Conservation (phyloP, 2,113 vertebrate genomes). For the Aspidoscelis tigris region DNA sequence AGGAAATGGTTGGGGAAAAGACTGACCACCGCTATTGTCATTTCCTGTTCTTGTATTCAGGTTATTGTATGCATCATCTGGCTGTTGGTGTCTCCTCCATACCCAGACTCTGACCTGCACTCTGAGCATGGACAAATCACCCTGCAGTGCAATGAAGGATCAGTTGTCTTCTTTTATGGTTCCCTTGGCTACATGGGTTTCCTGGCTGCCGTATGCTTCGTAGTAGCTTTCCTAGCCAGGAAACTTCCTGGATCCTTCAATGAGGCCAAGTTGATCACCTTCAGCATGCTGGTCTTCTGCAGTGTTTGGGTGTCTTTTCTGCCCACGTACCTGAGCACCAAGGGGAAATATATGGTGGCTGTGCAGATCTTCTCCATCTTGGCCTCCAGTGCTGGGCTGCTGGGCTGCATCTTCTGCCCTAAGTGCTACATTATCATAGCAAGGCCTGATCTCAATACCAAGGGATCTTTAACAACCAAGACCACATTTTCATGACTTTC, state of each 20-base stretch:
- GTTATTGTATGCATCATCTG: neutral
- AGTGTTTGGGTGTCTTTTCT: too few relatives aligned
- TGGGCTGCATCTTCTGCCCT: neutral
- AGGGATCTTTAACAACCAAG: neutral
- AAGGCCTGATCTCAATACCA: neutral
- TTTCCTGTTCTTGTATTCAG: neutral
- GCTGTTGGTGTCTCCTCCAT: neutral
- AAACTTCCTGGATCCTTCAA: neutral
- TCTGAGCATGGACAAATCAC: neutral
- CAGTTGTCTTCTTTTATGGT: neutral
- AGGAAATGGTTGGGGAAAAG: too few relatives aligned
- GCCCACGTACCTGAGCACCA: too few relatives aligned
- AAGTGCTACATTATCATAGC: neutral
- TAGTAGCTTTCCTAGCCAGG: neutral
- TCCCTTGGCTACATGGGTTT: neutral
- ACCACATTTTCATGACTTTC: too few relatives aligned
- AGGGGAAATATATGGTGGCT: too few relatives aligned
- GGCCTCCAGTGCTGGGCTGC: neutral
- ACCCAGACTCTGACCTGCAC: neutral
- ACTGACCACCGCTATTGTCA: neutral
- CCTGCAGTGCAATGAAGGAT: neutral
- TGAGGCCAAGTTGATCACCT: neutral
- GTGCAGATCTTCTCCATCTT: neutral
- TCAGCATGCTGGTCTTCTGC: slow-evolving; percentile 4
- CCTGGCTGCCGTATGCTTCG: neutral